Percentiles rank a stretch among this genome's conserved stretches.
phyloP scores from a whole-genome alignment of 2,113 vertebrate species.

The Parotia lawesii region DNA sequence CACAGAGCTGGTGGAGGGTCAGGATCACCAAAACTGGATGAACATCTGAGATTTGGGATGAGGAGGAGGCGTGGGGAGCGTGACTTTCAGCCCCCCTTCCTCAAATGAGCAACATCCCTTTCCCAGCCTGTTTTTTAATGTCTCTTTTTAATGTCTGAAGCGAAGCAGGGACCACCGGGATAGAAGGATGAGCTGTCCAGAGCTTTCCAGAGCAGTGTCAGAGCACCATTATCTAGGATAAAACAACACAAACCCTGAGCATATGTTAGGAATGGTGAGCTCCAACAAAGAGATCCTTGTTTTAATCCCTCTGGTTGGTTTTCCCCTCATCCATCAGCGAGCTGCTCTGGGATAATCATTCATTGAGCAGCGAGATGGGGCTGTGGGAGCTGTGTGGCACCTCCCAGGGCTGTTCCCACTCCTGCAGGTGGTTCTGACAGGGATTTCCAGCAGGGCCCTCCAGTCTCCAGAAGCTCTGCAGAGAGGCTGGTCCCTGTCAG shows the following conservation, averaged over 20 bases:
- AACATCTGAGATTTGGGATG: neutral
- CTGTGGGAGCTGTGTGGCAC: neutral
- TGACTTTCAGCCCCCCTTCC: neutral
- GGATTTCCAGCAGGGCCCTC: neutral
- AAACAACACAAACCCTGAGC: neutral
- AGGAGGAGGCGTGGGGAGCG: rapidly evolving
- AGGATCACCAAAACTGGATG: neutral
- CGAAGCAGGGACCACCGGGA: neutral
- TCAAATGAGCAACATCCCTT: neutral
- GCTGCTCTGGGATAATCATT: neutral
- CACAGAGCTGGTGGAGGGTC: neutral
- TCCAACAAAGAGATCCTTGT: neutral
- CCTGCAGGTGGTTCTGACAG: neutral
- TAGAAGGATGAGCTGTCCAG: neutral
- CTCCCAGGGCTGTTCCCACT: neutral
- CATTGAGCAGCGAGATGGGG: neutral
- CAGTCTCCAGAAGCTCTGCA: neutral
- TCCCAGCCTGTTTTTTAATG: neutral
- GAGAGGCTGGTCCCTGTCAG: neutral
- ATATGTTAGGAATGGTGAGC: neutral
- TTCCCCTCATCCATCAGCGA: neutral
- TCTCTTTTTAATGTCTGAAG: neutral
- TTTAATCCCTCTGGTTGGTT: neutral
- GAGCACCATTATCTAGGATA: neutral
- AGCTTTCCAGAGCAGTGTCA: neutral